These are phyloP conservation scores for Cryptoleucopteryx plumbea DNA, from an alignment of 2,113 vertebrate species.

Conservation along the genomic window DNA sequence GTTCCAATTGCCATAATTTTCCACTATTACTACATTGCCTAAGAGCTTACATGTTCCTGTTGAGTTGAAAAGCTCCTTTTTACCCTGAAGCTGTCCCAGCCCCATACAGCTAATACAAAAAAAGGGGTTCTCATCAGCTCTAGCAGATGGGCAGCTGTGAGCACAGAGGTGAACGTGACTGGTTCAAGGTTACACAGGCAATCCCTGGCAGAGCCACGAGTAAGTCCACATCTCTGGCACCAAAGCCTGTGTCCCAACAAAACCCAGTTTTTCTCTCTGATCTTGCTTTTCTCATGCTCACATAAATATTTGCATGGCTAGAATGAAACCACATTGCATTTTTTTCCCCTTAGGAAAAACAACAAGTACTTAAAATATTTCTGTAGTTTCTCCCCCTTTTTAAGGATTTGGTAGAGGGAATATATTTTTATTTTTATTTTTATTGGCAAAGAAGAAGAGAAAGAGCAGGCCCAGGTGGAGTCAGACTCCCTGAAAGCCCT, in stretches of 20 bases:
- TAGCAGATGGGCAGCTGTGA: not conserved
- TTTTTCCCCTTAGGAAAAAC: conserved; percentile 26
- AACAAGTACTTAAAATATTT: conserved; percentile 46
- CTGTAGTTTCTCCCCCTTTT: not conserved
- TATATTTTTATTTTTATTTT: conserved; percentile 44
- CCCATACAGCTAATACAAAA: not conserved
- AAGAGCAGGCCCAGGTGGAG: conserved; percentile 7
- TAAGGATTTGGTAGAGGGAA: not conserved
- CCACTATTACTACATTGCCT: not conserved
- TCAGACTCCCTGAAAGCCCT: not conserved
- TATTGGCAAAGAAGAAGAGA: conserved; percentile 26
- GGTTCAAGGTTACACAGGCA: not conserved
- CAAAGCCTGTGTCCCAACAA: conserved; percentile 1
- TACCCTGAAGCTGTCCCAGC: not conserved
- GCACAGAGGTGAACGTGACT: not conserved
- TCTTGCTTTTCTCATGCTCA: conserved; percentile 10
- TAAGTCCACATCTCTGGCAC: not conserved
- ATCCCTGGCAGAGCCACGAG: not conserved
- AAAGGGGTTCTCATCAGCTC: not conserved
- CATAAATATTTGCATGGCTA: conserved; percentile 44
- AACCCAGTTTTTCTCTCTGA: conserved; percentile 31
- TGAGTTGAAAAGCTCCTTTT: conserved; percentile 20
- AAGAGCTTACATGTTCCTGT: not conserved
- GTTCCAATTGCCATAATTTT: conserved; percentile 30
- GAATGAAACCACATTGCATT: conserved; percentile 48